These are phyloP conservation scores for Eutrigla gurnardus DNA, from an alignment of 2,797 vertebrate genomes.

Conservation along the genomic window DNA sequence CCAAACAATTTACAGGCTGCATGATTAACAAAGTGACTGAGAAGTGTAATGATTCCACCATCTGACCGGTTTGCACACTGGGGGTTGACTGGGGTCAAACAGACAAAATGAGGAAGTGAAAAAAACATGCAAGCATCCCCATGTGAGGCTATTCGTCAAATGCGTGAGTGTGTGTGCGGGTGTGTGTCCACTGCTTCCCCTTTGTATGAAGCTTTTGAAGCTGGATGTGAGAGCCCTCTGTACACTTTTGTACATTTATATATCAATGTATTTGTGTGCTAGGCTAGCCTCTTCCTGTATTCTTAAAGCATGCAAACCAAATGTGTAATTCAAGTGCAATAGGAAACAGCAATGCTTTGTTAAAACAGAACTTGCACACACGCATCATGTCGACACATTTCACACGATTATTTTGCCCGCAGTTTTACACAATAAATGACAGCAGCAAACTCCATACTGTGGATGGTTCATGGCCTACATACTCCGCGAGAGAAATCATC, in stretches of 20 bases:
- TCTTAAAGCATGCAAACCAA: constrained; percentile 47
- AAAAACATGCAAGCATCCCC: constrained; percentile 13
- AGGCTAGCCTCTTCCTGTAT: constrained; percentile 33
- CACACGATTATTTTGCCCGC: not conserved
- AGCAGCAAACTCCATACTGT: constrained; percentile 15
- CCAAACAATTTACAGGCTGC: not conserved
- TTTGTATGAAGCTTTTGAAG: constrained; percentile 66
- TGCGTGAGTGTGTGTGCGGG: constrained; percentile 23
- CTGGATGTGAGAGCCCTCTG: constrained; percentile 62
- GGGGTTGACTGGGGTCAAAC: not conserved
- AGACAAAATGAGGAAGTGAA: constrained; percentile 22
- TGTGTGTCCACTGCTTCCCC: constrained; percentile 25
- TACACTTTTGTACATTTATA: constrained; percentile 36
- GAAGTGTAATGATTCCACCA: not conserved
- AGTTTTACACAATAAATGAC: constrained; percentile 12
- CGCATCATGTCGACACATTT: not conserved
- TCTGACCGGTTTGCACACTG: not conserved
- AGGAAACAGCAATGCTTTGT: constrained; percentile 60
- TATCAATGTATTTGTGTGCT: not conserved
- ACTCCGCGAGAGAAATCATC: not conserved
- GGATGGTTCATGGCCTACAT: not conserved
- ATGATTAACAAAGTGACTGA: not conserved
- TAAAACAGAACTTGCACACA: constrained; percentile 27
- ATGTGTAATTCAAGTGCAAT: constrained; percentile 33
- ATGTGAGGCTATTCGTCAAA: constrained; percentile 43